Evolutionary conservation across 2,113 vertebrate genomes (phyloP).

Genomic region (Montifringilla adamsi): DNA sequence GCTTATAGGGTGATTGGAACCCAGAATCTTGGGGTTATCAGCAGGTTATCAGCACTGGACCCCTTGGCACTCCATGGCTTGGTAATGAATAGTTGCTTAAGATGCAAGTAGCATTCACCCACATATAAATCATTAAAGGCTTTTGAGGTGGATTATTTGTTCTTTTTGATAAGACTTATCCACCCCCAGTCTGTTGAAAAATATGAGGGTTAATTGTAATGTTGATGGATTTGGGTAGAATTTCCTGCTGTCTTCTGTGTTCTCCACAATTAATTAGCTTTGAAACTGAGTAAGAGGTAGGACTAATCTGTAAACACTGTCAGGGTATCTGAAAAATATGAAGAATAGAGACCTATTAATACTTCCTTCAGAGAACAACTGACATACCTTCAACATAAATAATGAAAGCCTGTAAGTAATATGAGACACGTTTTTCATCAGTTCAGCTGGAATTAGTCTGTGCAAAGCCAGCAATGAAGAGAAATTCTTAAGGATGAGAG

Average conservation of each 20-base stretch:
- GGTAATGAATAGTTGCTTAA: background rate
- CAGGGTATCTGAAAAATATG: slow-evolving; percentile 11
- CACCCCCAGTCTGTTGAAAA: background rate
- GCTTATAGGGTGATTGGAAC: too few species aligned
- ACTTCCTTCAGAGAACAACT: slow-evolving; percentile 25
- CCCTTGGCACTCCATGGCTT: background rate
- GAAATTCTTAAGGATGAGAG: background rate
- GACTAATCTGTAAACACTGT: slow-evolving; percentile 36
- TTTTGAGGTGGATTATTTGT: background rate
- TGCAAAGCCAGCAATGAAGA: background rate
- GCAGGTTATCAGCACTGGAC: too few species aligned
- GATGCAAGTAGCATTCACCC: background rate
- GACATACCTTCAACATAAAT: slow-evolving; percentile 22
- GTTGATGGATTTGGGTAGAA: background rate
- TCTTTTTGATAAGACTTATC: background rate
- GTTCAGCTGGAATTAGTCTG: background rate
- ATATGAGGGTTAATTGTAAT: background rate
- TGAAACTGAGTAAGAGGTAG: background rate
- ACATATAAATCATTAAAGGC: background rate
- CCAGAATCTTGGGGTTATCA: background rate
- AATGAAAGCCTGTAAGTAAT: background rate
- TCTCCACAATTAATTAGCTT: slow-evolving; percentile 22
- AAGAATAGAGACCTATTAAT: slow-evolving; percentile 31
- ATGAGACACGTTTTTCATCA: background rate
- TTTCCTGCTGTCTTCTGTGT: background rate